phyloP scores from a whole-genome alignment of 2,113 vertebrate genomes.

The Sylvietta virens region DNA sequence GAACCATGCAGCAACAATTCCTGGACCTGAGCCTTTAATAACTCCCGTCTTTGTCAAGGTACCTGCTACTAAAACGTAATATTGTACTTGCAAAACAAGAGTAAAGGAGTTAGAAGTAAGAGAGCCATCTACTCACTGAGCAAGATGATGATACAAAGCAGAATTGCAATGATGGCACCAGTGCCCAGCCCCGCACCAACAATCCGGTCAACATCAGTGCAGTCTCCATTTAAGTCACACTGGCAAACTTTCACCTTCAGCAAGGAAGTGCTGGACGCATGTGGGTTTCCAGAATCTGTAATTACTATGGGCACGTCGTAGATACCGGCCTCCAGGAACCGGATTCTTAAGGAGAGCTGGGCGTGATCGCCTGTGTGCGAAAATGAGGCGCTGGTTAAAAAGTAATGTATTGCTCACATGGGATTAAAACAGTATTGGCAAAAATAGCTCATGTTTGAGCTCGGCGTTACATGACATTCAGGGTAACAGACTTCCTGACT shows the following conservation, averaged over 20 bases:
- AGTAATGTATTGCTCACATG: neutral
- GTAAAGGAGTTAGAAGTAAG: neutral
- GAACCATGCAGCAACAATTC: neutral
- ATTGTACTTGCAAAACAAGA: neutral
- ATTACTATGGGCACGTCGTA: constrained; percentile 93
- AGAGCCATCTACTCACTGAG: constrained; percentile 84
- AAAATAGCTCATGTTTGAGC: neutral
- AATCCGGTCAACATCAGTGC: constrained; percentile 89
- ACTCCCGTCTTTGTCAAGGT: neutral
- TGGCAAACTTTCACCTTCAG: constrained; percentile 94
- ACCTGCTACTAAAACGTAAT: neutral
- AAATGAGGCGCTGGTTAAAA: neutral
- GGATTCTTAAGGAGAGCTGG: constrained; percentile 87
- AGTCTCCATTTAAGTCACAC: constrained; percentile 92
- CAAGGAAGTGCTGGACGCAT: constrained; percentile 90
- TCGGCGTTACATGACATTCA: neutral
- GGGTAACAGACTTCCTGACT: neutral
- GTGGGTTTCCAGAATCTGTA: constrained; percentile 94
- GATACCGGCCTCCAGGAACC: constrained; percentile 90
- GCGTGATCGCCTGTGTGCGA: constrained; percentile 85
- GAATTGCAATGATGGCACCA: constrained; percentile 93
- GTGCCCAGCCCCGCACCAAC: constrained; percentile 92
- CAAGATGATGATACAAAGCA: constrained; percentile 96
- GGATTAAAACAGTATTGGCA: neutral
- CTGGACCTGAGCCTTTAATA: neutral